phyloP scores from a whole-genome alignment of 2,113 vertebrate species.

The Cyprinodon brontotheroides region DNA sequence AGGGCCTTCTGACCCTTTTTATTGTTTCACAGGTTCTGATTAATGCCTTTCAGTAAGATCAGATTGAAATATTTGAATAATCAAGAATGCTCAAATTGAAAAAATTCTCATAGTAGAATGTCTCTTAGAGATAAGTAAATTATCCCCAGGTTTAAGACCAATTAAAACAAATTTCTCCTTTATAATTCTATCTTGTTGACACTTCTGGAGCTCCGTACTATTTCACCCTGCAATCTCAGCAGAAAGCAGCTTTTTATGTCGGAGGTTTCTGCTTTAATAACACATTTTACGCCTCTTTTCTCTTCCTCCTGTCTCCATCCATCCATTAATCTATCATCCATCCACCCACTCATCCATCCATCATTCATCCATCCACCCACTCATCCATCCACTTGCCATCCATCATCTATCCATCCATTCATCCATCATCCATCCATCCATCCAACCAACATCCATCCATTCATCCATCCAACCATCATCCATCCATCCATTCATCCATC shows the following conservation, averaged over 20 bases:
- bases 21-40: too few species aligned
- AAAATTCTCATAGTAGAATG: too few species aligned
- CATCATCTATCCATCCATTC: constrained; percentile 15
- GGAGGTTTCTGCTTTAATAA: constrained; percentile 61
- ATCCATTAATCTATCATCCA: not conserved
- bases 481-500: constrained; percentile 30
- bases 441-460: not conserved
- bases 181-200: not conserved
- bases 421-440: too few species aligned
- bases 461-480: constrained; percentile 38
- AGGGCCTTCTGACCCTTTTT: too few species aligned
- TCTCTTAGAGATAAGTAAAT: too few species aligned
- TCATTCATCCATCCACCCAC: not conserved
- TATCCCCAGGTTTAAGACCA: too few species aligned
- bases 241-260: constrained; percentile 28
- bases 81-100: too few species aligned
- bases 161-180: not conserved
- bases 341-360: not conserved
- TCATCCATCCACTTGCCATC: not conserved
- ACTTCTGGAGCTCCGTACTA: not conserved
- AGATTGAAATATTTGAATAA: too few species aligned
- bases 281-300: constrained; percentile 61
- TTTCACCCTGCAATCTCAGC: not conserved
- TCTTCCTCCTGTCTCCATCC: not conserved
- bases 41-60: too few species aligned